phyloP scores from a whole-genome alignment of 2,797 vertebrate genomes.

The Valencia hispanica region DNA sequence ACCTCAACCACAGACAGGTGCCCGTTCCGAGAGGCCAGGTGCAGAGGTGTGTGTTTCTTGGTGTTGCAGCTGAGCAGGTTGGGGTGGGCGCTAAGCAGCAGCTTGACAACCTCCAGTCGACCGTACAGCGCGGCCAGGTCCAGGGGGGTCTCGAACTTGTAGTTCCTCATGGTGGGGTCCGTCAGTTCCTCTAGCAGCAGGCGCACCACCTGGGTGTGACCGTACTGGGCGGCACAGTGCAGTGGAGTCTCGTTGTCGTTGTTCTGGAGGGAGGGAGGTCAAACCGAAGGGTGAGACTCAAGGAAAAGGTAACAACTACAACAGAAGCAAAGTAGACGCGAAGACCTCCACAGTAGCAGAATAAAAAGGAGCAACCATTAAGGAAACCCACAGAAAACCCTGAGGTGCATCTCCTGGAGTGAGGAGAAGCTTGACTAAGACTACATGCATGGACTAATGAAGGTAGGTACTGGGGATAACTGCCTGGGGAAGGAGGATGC shows the following conservation, averaged over 20 bases:
- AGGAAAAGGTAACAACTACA: not conserved
- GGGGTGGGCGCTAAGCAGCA: slow-evolving; percentile 93
- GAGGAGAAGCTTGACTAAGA: slow-evolving; percentile 4
- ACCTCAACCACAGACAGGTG: slow-evolving; percentile 92
- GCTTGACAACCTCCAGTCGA: slow-evolving; percentile 95
- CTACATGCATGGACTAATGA: slow-evolving; percentile 48
- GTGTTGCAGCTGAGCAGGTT: slow-evolving; percentile 95
- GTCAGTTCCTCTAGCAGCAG: slow-evolving; percentile 96
- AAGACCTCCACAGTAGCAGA: slow-evolving; percentile 39
- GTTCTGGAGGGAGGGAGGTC: slow-evolving; percentile 82
- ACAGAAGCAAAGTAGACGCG: not conserved
- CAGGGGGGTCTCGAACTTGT: slow-evolving; percentile 96
- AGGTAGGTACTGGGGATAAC: slow-evolving; percentile 29
- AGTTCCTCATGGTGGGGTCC: slow-evolving; percentile 98
- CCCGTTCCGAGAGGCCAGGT: slow-evolving; percentile 94
- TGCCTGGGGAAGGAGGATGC: slow-evolving; percentile 16
- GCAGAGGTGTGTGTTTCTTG: slow-evolving; percentile 95
- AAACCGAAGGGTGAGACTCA: slow-evolving; percentile 24
- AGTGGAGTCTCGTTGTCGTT: slow-evolving; percentile 98
- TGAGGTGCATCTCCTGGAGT: not conserved
- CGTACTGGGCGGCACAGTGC: slow-evolving; percentile 97
- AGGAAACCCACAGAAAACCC: slow-evolving; percentile 22
- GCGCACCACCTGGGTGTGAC: slow-evolving; percentile 93
- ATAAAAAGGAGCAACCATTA: slow-evolving; percentile 35
- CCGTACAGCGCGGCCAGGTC: slow-evolving; percentile 95